A percentile compares a stretch with the other conserved stretches of the same genome.
These are phyloP conservation scores for Atherinomorus stipes DNA, from an alignment of 2,113 vertebrate genomes.

Conservation along the genomic window DNA sequence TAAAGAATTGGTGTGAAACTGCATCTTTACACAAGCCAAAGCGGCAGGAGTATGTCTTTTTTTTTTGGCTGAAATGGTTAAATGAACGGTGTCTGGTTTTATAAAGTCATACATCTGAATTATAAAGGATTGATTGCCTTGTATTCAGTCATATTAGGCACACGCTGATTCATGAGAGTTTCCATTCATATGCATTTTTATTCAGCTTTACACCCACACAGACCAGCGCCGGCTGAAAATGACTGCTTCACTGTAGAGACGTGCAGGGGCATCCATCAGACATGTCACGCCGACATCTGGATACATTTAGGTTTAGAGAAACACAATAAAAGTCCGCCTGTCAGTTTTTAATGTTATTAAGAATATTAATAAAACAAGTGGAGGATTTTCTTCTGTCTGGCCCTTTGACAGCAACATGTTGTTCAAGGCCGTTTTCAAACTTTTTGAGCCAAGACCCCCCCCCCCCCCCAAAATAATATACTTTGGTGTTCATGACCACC, in stretches of 20 bases:
- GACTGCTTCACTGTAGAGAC: conserved; percentile 16
- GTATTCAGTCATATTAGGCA: not conserved
- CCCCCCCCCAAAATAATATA: no score
- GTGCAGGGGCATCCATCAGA: not conserved
- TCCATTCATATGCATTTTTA: conserved; percentile 8
- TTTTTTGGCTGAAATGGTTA: not conserved
- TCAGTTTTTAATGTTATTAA: no score
- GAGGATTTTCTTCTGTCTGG: not conserved
- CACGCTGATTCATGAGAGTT: conserved; percentile 17
- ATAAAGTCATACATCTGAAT: not conserved
- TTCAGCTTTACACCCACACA: conserved; percentile 26
- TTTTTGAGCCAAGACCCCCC: no score
- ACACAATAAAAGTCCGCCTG: no score
- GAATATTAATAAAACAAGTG: no score
- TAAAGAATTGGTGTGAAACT: no score
- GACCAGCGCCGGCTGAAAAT: conserved; percentile 11
- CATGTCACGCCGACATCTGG: no score
- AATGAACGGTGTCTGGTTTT: not conserved
- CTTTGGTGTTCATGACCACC: no score
- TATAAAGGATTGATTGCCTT: not conserved
- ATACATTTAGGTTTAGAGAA: no score
- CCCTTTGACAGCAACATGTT: not conserved
- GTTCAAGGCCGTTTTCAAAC: no score
- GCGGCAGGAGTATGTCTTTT: no score
- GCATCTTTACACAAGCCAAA: no score